phyloP scores from a whole-genome alignment of 1,140 invertebrate species.

The Bombus soroeensis region DNA sequence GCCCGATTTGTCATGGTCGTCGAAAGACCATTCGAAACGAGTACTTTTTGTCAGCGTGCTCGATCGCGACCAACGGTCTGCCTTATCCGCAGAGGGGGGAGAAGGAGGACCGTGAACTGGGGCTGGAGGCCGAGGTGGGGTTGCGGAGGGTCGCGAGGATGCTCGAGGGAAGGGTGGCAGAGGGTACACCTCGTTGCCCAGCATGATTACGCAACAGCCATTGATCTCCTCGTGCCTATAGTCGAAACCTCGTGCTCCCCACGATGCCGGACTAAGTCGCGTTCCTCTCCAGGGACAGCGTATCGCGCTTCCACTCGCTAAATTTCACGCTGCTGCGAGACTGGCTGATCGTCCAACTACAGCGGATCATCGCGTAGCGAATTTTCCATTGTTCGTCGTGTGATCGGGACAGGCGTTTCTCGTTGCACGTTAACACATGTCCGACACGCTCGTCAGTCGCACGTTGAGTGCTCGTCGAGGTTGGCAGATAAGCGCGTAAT shows the following conservation, averaged over 20 bases:
- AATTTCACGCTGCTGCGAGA: too few species aligned
- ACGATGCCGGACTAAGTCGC: conserved; percentile 15
- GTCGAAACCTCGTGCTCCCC: conserved; percentile 55
- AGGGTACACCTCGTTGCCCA: conserved; percentile 54
- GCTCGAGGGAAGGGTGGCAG: conserved; percentile 4
- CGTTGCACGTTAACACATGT: background rate
- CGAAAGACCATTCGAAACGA: too few species aligned
- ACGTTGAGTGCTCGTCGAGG: background rate
- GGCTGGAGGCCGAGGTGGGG: conserved; percentile 18
- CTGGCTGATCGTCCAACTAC: too few species aligned
- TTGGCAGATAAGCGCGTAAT: background rate
- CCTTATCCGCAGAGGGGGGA: conserved; percentile 67
- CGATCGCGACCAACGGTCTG: conserved; percentile 55
- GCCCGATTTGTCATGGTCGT: conserved; percentile 48
- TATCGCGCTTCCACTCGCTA: background rate
- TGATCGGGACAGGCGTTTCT: too few species aligned
- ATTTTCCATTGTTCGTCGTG: too few species aligned
- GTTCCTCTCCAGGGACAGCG: background rate
- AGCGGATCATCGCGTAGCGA: too few species aligned
- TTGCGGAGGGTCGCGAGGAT: conserved; percentile 11
- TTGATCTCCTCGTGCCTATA: conserved; percentile 64
- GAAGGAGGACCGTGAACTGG: conserved; percentile 45
- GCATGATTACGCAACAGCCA: conserved; percentile 65
- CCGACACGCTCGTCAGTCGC: background rate
- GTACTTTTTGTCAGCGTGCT: conserved; percentile 46